Evolutionary conservation across 2,797 vertebrate genomes (phyloP).

Genomic region (Hydrolagus colliei): DNA sequence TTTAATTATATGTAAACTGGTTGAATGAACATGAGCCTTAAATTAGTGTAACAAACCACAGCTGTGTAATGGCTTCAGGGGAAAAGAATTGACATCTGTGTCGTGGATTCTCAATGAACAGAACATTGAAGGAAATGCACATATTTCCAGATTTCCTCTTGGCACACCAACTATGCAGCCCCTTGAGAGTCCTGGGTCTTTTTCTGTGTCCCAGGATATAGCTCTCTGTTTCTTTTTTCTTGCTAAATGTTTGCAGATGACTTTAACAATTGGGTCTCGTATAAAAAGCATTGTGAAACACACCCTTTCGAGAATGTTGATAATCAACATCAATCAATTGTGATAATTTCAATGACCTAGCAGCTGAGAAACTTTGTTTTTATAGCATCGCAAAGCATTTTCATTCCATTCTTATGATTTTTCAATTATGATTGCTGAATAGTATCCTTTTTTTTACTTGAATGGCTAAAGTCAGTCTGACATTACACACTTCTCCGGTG

Average conservation of each 20-base stretch:
- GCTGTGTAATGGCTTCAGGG: conserved; percentile 16
- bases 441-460: not conserved
- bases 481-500: not conserved
- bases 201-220: not conserved
- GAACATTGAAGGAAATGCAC: not conserved
- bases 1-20: conserved; percentile 5
- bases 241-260: conserved; percentile 27
- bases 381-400: not conserved
- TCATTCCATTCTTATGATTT: not conserved
- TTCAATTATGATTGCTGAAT: not conserved
- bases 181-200: conserved; percentile 18
- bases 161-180: not conserved
- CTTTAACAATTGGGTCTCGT: not conserved
- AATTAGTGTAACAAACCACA: conserved; percentile 12
- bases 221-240: not conserved
- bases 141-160: conserved; percentile 13
- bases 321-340: not conserved
- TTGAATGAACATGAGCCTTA: not conserved
- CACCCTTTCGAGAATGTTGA: not conserved
- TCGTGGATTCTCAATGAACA: conserved; percentile 1
- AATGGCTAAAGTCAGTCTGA: not conserved
- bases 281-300: not conserved
- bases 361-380: not conserved
- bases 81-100: conserved; percentile 19
- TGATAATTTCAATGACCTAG: not conserved